Conservation (phyloP, 2,113 vertebrate genomes). For the Raphicerus campestris region DNA sequence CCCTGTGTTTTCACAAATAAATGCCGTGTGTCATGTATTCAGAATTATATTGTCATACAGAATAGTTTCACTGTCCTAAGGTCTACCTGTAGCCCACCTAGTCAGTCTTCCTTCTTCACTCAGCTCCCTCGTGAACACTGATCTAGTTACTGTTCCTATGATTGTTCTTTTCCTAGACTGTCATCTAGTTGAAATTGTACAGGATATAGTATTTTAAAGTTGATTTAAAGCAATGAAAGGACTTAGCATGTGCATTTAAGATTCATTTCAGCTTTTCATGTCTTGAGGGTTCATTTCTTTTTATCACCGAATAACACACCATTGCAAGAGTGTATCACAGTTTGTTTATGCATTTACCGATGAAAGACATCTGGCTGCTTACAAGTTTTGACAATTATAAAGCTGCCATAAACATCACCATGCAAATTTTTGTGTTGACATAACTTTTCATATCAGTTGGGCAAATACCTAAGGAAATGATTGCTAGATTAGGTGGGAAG, state of each 20-base stretch:
- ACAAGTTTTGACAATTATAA: neutral
- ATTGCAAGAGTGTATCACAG: neutral
- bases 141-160: neutral
- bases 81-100: neutral
- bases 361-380: neutral
- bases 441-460: neutral
- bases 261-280: neutral
- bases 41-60: neutral
- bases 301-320: neutral
- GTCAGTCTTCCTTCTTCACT: neutral
- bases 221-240: neutral
- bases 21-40: neutral
- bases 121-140: neutral
- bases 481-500: neutral
- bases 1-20: neutral
- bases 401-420: neutral
- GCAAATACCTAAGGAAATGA: neutral
- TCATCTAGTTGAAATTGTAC: neutral
- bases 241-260: neutral
- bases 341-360: neutral
- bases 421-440: neutral
- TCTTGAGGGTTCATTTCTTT: neutral
- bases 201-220: neutral
- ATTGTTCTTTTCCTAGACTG: neutral
- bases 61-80: neutral